Evolutionary conservation across 2,888 invertebrate genomes (phyloP), one percentile per base, ranked within the genome.

Genomic region (Limnephilus auricula): DNA sequence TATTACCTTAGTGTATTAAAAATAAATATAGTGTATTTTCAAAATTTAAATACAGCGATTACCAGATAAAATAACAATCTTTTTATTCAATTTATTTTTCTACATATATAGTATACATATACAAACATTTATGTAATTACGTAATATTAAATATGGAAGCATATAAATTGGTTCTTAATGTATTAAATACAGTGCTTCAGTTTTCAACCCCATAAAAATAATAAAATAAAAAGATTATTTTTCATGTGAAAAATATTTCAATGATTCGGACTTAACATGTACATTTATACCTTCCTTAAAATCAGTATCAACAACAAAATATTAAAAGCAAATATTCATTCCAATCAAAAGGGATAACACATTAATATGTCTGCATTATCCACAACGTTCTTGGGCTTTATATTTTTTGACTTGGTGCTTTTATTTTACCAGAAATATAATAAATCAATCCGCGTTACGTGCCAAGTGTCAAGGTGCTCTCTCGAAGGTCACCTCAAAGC

Each of bases 401-500:
- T 18, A 65, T 65, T 65, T 65, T 65, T 65, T 65, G 5, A 4
- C 25, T 25, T 5, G 6, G 50, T 18, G 50, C 50, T 18, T 18
- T 65, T 65, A 65, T 65, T 25, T 65, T 65, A 65, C 25, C 25
- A 65, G 50, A 18, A 65, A 25, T 18, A 65, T 65, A 82, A 82
- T 82, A 82, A 82, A 32, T 32, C 82, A 82, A 82, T 18, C 18
- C 34, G 82, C 13, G 78, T 79, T 86, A 83, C 86, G 91, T 86
- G 89, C 85, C 80, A 79, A 89, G 84, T 32, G 89, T 80, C 91
- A n/a, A 78, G 78, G 90, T 85, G 83, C 90, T 82, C 37, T 86
- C 78, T 79, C 80, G 86, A 91, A 91, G 89, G 86, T 89, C 89
- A 89, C 32, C 89, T 34, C 30, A 6, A 32, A 82, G 82, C 82